Percentiles rank a stretch among this genome's conserved stretches.
phyloP scores from a whole-genome alignment of 2,888 invertebrate species.

The Apotomis betuletana region DNA sequence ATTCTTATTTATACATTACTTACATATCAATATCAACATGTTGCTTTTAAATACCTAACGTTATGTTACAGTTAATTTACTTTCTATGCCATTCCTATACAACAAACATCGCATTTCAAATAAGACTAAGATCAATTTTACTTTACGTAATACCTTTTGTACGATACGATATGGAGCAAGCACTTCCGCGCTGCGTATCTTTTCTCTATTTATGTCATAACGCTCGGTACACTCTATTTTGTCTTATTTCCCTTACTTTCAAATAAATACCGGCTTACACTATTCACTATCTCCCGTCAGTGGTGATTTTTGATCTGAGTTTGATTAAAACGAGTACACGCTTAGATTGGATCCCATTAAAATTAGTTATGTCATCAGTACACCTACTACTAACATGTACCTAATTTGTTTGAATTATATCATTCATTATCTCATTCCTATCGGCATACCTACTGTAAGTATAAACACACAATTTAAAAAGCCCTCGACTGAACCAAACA shows the following conservation, averaged over 20 bases:
- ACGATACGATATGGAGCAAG: conserved; percentile 29
- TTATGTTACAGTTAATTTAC: conserved; percentile 10
- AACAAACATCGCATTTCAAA: conserved; percentile 28
- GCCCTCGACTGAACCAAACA: too few relatives aligned
- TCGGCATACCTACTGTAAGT: too few relatives aligned
- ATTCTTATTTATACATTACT: too few relatives aligned
- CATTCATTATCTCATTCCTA: neutral
- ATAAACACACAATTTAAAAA: too few relatives aligned
- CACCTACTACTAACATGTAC: neutral
- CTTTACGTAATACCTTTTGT: conserved; percentile 30
- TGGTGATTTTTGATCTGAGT: conserved; percentile 13
- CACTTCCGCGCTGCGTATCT: conserved; percentile 31
- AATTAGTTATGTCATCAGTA: conserved; percentile 14
- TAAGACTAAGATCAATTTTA: conserved; percentile 32
- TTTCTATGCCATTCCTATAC: conserved; percentile 23
- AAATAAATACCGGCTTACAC: conserved; percentile 1
- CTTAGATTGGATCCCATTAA: conserved; percentile 8
- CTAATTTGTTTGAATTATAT: neutral
- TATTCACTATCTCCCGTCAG: conserved; percentile 6
- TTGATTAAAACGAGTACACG: conserved; percentile 12
- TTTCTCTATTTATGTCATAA: conserved; percentile 35
- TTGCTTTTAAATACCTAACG: too few relatives aligned
- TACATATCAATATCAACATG: too few relatives aligned
- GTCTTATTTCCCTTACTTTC: conserved; percentile 30
- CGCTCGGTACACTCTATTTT: conserved; percentile 24